Evolutionary conservation across 2,888 invertebrate species (phyloP).

Genomic region (Euspilapteryx auroguttella): DNA sequence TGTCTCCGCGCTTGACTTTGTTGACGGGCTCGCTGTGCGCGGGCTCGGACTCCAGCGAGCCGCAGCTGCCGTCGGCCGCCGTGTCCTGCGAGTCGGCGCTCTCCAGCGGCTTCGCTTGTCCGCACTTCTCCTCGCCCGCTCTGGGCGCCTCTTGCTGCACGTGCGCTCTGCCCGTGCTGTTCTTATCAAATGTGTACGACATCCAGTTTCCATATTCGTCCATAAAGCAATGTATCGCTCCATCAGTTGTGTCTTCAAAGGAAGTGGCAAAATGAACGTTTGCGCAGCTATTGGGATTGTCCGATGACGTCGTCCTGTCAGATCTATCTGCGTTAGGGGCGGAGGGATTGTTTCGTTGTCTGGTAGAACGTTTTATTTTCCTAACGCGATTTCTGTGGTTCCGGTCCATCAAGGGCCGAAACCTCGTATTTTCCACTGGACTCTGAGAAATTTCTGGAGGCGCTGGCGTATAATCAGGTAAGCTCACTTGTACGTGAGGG

Average conservation of each 20-base stretch:
- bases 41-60: conserved; percentile 47
- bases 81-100: conserved; percentile 38
- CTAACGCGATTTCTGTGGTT: conserved; percentile 52
- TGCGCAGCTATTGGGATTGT: conserved; percentile 19
- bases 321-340: conserved; percentile 23
- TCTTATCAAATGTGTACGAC: conserved; percentile 81
- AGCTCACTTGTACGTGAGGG: conserved; percentile 19
- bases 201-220: conserved; percentile 87
- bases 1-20: conserved; percentile 38
- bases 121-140: conserved; percentile 23
- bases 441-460: conserved; percentile 21
- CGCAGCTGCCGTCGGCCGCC: conserved; percentile 47
- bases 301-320: conserved; percentile 25
- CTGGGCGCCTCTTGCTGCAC: conserved; percentile 30
- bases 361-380: conserved; percentile 57
- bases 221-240: conserved; percentile 83
- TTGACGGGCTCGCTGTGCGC: conserved; percentile 33
- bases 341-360: conserved; percentile 42
- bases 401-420: conserved; percentile 48
- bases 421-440: conserved; percentile 24
- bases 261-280: conserved; percentile 72
- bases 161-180: conserved; percentile 59
- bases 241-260: conserved; percentile 81
- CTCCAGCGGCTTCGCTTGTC: conserved; percentile 28
- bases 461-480: conserved; percentile 24